Conservation (phyloP, 2,888 invertebrate genomes). For the Chrysodeixis includens region DNA sequence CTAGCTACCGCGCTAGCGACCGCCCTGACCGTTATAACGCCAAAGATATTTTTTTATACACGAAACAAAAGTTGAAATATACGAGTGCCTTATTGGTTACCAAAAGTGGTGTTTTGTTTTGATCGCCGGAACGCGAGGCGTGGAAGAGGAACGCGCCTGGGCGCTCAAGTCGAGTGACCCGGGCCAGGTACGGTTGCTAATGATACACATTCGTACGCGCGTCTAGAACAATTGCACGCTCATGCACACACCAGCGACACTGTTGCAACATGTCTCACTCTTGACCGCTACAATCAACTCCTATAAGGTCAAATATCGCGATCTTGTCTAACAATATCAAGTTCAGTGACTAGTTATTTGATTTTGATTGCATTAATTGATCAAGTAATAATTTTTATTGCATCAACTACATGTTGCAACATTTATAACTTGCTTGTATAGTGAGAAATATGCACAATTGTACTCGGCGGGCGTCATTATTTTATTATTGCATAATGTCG, state of each 20-base stretch:
- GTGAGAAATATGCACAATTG: constrained; percentile 68
- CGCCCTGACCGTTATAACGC: constrained; percentile 72
- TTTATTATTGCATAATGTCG: constrained; percentile 77
- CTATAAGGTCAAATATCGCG: constrained; percentile 4
- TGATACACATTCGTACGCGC: constrained; percentile 73
- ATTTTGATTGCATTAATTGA: neutral
- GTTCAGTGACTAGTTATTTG: neutral
- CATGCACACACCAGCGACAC: constrained; percentile 34
- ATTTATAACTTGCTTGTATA: constrained; percentile 26
- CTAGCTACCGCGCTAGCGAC: constrained; percentile 43
- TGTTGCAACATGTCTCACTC: constrained; percentile 50
- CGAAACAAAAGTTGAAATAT: constrained; percentile 82
- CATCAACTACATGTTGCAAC: constrained; percentile 61
- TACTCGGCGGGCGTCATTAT: constrained; percentile 82
- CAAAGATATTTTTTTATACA: constrained; percentile 86
- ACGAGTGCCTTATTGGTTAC: constrained; percentile 89
- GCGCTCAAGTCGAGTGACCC: constrained; percentile 94
- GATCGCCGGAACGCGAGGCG: constrained; percentile 70
- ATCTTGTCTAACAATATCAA: neutral
- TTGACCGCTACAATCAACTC: constrained; percentile 9
- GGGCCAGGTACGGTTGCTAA: constrained; percentile 93
- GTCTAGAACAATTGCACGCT: constrained; percentile 77
- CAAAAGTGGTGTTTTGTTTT: constrained; percentile 85
- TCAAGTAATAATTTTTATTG: neutral
- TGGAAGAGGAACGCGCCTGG: constrained; percentile 91